phyloP scores from a whole-genome alignment of 2,888 invertebrate species.

The Ommatoiulus sabulosus region DNA sequence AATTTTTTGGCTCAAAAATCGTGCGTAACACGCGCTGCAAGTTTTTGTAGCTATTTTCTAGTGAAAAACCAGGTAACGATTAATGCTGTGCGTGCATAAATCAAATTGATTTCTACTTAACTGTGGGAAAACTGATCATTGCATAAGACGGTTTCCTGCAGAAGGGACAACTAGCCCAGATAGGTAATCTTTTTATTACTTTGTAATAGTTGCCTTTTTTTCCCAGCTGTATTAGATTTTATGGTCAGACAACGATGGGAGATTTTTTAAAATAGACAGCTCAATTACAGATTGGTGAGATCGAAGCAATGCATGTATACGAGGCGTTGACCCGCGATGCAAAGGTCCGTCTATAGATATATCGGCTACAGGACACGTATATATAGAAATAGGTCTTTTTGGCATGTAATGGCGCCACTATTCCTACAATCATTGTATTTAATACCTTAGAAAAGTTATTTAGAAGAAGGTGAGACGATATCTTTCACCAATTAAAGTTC shows the following conservation, averaged over 20 bases:
- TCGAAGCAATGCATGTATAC: no score
- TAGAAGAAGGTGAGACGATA: not conserved
- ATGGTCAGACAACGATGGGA: not conserved
- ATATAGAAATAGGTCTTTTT: no score
- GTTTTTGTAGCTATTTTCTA: not conserved
- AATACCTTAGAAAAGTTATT: not conserved
- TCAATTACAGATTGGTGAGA: no score
- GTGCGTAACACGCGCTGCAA: not conserved
- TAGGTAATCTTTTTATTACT: constrained; percentile 10
- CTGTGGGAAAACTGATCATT: constrained; percentile 13
- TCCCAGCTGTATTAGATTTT: not conserved
- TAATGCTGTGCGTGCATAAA: constrained; percentile 7
- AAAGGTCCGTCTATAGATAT: no score
- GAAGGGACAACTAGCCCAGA: not conserved
- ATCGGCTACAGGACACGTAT: no score
- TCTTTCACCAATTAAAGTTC: not conserved
- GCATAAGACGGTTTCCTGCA: not conserved
- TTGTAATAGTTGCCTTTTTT: not conserved
- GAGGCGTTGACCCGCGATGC: no score
- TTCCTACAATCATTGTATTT: no score
- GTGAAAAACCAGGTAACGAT: constrained; percentile 31
- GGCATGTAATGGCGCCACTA: no score
- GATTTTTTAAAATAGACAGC: no score
- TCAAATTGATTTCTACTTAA: constrained; percentile 30
- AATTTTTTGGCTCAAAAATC: not conserved